These are phyloP conservation scores for Azemiops feae DNA, from an alignment of 2,113 vertebrate species.

Conservation along the genomic window DNA sequence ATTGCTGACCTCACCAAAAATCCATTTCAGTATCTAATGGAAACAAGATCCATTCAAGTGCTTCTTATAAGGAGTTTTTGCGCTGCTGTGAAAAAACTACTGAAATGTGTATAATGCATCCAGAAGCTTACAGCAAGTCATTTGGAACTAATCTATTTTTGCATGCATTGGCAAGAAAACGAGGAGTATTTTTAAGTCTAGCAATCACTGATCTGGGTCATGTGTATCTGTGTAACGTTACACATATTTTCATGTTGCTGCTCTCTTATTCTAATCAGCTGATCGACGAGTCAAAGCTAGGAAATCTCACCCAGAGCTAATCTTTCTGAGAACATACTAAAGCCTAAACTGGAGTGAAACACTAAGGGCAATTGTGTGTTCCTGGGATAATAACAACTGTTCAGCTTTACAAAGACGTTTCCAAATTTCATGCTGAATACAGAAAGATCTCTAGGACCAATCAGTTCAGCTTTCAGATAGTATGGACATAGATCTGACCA, in stretches of 20 bases:
- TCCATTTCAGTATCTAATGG: not conserved
- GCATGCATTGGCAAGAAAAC: not conserved
- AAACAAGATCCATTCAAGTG: not conserved
- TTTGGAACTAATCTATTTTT: slow-evolving; percentile 19
- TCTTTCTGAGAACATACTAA: not conserved
- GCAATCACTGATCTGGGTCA: not conserved
- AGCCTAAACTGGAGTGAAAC: not conserved
- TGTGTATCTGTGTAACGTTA: not conserved
- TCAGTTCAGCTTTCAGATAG: not conserved
- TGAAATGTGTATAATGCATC: not conserved
- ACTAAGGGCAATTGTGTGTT: not conserved
- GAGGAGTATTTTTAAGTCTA: not conserved
- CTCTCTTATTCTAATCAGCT: not conserved
- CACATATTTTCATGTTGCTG: not conserved
- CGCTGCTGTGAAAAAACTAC: slow-evolving; percentile 1
- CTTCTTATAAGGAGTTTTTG: slow-evolving; percentile 13
- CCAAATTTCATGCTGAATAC: not conserved
- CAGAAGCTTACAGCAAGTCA: not conserved
- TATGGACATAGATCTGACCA: not conserved
- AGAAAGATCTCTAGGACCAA: not conserved
- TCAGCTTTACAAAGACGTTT: not conserved
- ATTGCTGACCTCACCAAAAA: slow-evolving; percentile 6
- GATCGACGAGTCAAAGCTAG: not conserved
- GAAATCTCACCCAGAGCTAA: not conserved
- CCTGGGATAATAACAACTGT: not conserved